These are phyloP conservation scores for Coracias cyanogaster DNA, from an alignment of 2,797 vertebrate species.

Conservation along the genomic window DNA sequence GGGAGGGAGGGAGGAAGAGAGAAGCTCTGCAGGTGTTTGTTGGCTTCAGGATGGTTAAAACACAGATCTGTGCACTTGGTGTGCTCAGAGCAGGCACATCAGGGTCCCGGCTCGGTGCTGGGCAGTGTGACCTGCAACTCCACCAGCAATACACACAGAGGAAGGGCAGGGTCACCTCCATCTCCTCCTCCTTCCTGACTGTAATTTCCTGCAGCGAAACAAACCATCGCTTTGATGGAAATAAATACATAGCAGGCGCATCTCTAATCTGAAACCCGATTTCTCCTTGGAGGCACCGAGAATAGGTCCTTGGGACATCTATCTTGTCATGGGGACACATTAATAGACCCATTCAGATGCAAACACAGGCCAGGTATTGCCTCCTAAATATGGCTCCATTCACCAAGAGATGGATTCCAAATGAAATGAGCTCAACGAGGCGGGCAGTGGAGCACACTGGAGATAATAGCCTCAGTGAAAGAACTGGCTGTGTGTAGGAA, in stretches of 20 bases:
- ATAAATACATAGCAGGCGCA: neutral
- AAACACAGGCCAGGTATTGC: neutral
- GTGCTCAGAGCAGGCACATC: neutral
- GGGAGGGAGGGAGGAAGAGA: neutral
- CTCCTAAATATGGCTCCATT: neutral
- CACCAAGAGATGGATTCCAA: neutral
- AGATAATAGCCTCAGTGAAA: neutral
- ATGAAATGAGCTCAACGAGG: neutral
- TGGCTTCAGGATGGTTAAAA: neutral
- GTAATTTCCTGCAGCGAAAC: neutral
- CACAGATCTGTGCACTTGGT: rapidly evolving
- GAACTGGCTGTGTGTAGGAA: neutral
- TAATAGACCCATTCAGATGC: neutral
- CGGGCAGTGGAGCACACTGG: neutral
- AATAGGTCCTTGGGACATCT: neutral
- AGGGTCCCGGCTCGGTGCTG: neutral
- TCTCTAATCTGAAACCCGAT: neutral
- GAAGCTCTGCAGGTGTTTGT: neutral
- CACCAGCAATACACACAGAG: neutral
- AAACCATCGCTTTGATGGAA: neutral
- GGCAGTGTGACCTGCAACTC: neutral
- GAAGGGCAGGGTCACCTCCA: neutral
- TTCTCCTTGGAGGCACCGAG: neutral
- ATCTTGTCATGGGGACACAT: neutral
- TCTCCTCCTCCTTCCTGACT: neutral